Conservation (phyloP, 2,888 invertebrate species). For the Drosophila ezoana region DNA sequence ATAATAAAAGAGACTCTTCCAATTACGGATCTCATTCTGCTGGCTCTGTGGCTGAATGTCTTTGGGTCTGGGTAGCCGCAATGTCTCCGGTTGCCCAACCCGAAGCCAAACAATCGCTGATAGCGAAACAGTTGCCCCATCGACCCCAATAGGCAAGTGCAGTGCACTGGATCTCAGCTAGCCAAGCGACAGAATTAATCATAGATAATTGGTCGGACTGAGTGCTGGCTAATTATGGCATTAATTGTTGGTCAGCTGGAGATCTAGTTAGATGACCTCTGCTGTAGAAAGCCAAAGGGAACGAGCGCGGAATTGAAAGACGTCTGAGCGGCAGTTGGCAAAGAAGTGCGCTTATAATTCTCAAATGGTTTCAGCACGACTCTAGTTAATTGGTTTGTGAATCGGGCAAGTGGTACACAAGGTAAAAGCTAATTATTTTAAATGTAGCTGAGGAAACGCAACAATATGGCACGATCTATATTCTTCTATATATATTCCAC, state of each 20-base stretch:
- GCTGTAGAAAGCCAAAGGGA: conserved; percentile 14
- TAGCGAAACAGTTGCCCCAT: conserved; percentile 30
- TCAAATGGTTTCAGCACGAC: neutral
- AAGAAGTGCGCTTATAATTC: neutral
- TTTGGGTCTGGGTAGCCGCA: conserved; percentile 27
- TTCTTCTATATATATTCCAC: neutral
- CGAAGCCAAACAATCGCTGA: conserved; percentile 19
- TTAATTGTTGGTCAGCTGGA: neutral
- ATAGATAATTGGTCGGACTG: conserved; percentile 10
- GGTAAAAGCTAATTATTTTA: conserved; percentile 9
- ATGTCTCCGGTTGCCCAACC: conserved; percentile 15
- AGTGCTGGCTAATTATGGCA: conserved; percentile 10
- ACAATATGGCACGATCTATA: neutral
- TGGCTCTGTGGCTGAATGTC: neutral
- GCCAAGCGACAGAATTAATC: conserved; percentile 4
- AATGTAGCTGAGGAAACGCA: neutral
- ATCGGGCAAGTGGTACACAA: neutral
- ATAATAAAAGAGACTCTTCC: conserved; percentile 26
- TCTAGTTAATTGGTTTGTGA: neutral
- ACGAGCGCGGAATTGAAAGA: neutral
- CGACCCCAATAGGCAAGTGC: conserved; percentile 29
- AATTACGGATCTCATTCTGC: conserved; percentile 30
- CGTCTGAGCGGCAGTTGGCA: conserved; percentile 5
- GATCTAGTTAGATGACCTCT: conserved; percentile 2
- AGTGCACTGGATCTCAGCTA: conserved; percentile 14